phyloP scores from a whole-genome alignment of 2,113 vertebrate species.

The Grantiella picta region DNA sequence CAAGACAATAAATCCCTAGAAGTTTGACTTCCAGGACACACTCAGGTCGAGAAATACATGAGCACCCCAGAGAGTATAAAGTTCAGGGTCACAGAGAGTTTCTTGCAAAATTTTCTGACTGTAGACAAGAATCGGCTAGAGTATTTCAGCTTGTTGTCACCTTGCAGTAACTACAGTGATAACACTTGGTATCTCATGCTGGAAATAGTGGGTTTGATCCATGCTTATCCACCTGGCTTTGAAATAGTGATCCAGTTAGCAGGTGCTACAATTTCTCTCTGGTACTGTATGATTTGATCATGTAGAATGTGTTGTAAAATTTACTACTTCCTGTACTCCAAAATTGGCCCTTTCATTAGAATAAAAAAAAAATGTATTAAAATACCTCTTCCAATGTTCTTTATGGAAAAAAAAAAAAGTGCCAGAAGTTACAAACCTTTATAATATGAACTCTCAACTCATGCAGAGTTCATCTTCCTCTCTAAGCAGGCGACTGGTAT shows the following conservation, averaged over 20 bases:
- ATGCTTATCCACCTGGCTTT: not conserved
- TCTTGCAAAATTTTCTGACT: not conserved
- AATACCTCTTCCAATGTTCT: not conserved
- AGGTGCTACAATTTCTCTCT: not conserved
- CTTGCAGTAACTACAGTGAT: not conserved
- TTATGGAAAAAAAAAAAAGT: not conserved
- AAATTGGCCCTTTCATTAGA: not conserved
- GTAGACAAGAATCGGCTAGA: not conserved
- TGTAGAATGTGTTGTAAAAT: not conserved
- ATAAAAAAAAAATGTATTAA: not conserved
- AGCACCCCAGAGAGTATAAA: not conserved
- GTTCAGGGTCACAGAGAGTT: slow-evolving; percentile 37
- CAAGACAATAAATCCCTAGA: slow-evolving; percentile 34
- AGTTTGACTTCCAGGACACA: slow-evolving; percentile 22
- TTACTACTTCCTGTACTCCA: not conserved
- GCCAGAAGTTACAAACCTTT: not conserved
- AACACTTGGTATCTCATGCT: not conserved
- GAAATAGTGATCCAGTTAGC: not conserved
- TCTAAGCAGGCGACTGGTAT: not conserved
- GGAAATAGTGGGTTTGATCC: not conserved
- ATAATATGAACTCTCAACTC: not conserved
- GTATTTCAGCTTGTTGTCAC: not conserved
- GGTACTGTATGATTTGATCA: not conserved
- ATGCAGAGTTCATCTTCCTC: not conserved
- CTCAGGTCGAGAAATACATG: not conserved